Evolutionary conservation across 2,888 invertebrate species (phyloP).

Genomic region (Pseudolycoriella hygida): DNA sequence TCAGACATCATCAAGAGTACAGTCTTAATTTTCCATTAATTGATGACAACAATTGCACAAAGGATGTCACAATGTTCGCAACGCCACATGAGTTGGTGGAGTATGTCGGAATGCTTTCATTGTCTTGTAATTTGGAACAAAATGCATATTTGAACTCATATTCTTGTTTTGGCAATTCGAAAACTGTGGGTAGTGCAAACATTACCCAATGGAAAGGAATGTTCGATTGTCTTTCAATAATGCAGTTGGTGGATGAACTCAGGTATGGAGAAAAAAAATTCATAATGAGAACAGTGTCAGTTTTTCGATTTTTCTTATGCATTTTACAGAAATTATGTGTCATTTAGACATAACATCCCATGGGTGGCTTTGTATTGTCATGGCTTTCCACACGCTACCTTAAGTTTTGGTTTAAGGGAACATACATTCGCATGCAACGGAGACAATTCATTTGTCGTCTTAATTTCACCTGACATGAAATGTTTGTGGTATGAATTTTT

Average conservation of each 20-base stretch:
- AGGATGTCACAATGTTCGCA: neutral
- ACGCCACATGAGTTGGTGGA: conserved; percentile 29
- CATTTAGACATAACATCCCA: conserved; percentile 17
- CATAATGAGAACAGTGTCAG: neutral
- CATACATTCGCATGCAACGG: conserved; percentile 31
- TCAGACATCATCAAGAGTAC: conserved; percentile 20
- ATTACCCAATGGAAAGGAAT: conserved; percentile 30
- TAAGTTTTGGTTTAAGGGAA: conserved; percentile 31
- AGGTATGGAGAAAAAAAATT: conserved; percentile 16
- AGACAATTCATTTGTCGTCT: conserved; percentile 31
- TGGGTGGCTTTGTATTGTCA: conserved; percentile 36
- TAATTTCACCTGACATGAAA: conserved; percentile 21
- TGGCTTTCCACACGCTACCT: conserved; percentile 36
- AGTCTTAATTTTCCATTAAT: conserved; percentile 27
- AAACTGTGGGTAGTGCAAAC: conserved; percentile 13
- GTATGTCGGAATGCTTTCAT: conserved; percentile 35
- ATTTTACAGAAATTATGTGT: conserved; percentile 16
- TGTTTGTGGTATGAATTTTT: conserved; percentile 11
- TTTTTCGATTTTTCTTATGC: conserved; percentile 1
- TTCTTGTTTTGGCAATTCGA: conserved; percentile 25
- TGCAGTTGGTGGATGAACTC: conserved; percentile 21
- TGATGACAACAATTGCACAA: conserved; percentile 1
- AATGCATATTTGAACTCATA: conserved; percentile 19
- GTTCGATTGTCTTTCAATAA: conserved; percentile 27
- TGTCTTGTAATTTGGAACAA: conserved; percentile 19